Evolutionary conservation across 2,113 vertebrate species (phyloP), one percentile per base, ranked within the genome.

Genomic region (Rattus rattus): DNA sequence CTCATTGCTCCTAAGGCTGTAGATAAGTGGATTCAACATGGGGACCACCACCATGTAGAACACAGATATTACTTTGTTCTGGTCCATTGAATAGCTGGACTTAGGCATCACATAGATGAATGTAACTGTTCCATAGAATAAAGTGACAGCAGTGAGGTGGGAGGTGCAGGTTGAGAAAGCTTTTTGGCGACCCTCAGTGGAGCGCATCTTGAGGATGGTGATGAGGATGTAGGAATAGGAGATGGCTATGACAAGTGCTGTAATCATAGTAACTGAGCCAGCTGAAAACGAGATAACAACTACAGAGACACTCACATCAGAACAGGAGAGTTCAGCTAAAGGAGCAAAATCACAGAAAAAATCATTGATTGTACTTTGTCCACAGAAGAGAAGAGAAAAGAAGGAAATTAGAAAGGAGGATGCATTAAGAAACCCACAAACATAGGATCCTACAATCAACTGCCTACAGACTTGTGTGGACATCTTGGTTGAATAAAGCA

Each of bases 51-150:
- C 28, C 54, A 56, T 75, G n/a, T 90, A 90, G n/a, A 89, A 75
- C 4, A 90, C 70, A 33, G 88, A 90, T 24, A 90, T 7, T 16
- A 90, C 54, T 16, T 90, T 90, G 54, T 90, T 90, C 49, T 90
- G 88, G 24, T 90, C 56, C 17, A 70, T 76, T 39, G 88, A 90
- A 56, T 59, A 90, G 70, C 26, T 76, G 28, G 70, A 90, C 22
- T 76, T 90, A n/a, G 88, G 88, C 70, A 76, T 76, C 54, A 90
- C 54, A 47, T 90, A 90, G 24, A 90, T 90, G n/a, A 90, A 90
- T 47, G 72, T 47, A 5, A 47, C 8, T 3, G 88, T 76, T 5
- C 88, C 88, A 76, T 76, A 90, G 54, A 26, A 90, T 17, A 90
- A 28, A 61, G 24, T 90, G 88, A 90, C 88, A 7, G 54, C 70